phyloP scores from a whole-genome alignment of 2,888 invertebrate species.

The Ptilodon capucinus region DNA sequence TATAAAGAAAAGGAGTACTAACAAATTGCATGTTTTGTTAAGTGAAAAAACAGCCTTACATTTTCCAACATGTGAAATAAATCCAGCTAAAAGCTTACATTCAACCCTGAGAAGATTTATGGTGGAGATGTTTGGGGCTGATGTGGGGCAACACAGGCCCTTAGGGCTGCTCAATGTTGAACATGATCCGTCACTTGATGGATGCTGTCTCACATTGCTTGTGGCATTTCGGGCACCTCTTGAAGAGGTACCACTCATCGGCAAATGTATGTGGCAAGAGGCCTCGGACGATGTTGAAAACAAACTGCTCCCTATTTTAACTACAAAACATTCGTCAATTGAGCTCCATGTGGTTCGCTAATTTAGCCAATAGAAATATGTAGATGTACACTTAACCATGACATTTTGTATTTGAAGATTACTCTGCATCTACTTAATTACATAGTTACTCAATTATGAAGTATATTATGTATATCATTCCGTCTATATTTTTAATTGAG shows the following conservation, averaged over 20 bases:
- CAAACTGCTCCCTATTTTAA: constrained; percentile 85
- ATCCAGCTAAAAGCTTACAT: constrained; percentile 92
- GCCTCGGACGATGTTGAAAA: constrained; percentile 87
- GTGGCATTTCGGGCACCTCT: constrained; percentile 92
- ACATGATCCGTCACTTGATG: constrained; percentile 85
- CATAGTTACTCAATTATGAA: neutral
- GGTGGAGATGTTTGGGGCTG: constrained; percentile 95
- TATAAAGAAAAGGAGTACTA: constrained; percentile 91
- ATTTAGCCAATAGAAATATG: constrained; percentile 4
- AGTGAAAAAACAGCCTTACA: constrained; percentile 93
- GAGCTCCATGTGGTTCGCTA: constrained; percentile 92
- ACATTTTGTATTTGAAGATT: constrained; percentile 16
- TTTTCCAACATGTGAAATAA: constrained; percentile 93
- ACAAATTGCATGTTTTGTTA: constrained; percentile 91
- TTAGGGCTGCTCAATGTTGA: constrained; percentile 91
- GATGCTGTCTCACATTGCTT: constrained; percentile 90
- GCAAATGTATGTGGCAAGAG: constrained; percentile 96
- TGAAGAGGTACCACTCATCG: constrained; percentile 93
- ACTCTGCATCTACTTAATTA: constrained; percentile 9
- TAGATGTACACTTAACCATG: neutral
- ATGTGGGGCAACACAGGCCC: constrained; percentile 92
- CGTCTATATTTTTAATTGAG: neutral
- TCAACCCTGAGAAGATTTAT: constrained; percentile 94
- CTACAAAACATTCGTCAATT: constrained; percentile 89
- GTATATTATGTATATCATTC: neutral